Conservation (phyloP, 2,113 vertebrate genomes). For the Zootoca vivipara region DNA sequence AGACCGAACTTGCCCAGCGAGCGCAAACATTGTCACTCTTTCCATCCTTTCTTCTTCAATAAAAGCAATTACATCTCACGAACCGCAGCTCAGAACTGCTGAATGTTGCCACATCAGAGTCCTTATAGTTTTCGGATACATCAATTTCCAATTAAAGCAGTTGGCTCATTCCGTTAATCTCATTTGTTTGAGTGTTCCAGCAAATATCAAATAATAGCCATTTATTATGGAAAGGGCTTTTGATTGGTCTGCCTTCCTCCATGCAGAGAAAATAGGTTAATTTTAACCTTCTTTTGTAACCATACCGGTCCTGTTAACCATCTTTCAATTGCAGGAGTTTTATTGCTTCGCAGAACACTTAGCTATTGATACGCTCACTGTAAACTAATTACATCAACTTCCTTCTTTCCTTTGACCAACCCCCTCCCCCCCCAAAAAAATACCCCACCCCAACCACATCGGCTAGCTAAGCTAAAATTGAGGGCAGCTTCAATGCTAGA, state of each 20-base stretch:
- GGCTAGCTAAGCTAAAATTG: background rate
- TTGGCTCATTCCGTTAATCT: background rate
- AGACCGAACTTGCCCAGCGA: background rate
- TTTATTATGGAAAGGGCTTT: background rate
- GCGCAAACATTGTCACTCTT: background rate
- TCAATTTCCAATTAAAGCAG: background rate
- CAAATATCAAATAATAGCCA: constrained; percentile 1
- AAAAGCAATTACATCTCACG: constrained; percentile 1
- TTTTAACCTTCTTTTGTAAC: constrained; percentile 8
- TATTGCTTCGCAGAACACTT: constrained; percentile 3
- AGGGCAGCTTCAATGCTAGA: background rate
- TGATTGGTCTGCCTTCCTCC: constrained; percentile 3
- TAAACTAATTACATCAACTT: background rate
- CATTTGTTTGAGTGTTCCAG: background rate
- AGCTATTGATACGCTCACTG: background rate
- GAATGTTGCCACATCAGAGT: background rate
- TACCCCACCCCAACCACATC: background rate
- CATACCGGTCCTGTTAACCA: background rate
- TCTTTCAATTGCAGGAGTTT: background rate
- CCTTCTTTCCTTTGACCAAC: background rate
- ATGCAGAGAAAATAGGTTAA: background rate
- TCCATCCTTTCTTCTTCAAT: background rate
- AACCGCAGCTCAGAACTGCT: background rate
- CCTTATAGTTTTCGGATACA: background rate
- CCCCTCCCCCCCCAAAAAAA: background rate